These are phyloP conservation scores for Hypolimnas misippus DNA, from an alignment of 2,888 invertebrate genomes.

Conservation along the genomic window DNA sequence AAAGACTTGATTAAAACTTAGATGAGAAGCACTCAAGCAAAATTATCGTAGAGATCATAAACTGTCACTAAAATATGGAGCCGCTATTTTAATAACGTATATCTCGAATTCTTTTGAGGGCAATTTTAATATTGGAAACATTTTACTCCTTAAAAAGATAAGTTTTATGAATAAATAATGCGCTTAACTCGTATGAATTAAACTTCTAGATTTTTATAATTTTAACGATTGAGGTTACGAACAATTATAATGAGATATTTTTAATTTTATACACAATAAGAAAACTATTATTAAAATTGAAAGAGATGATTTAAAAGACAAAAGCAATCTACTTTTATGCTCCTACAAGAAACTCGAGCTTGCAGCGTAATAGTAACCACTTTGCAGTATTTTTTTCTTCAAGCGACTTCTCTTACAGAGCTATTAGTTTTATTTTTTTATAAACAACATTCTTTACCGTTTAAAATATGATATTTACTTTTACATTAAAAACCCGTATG, in stretches of 20 bases:
- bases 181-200: too few species aligned
- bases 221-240: too few species aligned
- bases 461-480: not conserved
- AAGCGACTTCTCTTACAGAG: not conserved
- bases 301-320: conserved; percentile 1
- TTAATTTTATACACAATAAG: not conserved
- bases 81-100: not conserved
- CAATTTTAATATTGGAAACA: too few species aligned
- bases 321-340: conserved; percentile 2
- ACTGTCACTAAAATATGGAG: not conserved
- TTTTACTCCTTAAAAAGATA: too few species aligned
- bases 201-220: too few species aligned
- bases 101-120: too few species aligned
- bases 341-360: conserved; percentile 1
- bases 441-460: not conserved
- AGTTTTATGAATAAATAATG: too few species aligned
- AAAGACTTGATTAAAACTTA: conserved; percentile 17
- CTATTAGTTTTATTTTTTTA: not conserved
- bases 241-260: too few species aligned
- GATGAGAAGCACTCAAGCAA: not conserved
- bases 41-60: not conserved
- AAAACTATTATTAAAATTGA: not conserved
- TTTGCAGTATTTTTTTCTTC: conserved; percentile 11
- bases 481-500: not conserved
- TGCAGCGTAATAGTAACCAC: not conserved